phyloP scores from a whole-genome alignment of 2,888 invertebrate species.

The Ormyrus labotus region DNA sequence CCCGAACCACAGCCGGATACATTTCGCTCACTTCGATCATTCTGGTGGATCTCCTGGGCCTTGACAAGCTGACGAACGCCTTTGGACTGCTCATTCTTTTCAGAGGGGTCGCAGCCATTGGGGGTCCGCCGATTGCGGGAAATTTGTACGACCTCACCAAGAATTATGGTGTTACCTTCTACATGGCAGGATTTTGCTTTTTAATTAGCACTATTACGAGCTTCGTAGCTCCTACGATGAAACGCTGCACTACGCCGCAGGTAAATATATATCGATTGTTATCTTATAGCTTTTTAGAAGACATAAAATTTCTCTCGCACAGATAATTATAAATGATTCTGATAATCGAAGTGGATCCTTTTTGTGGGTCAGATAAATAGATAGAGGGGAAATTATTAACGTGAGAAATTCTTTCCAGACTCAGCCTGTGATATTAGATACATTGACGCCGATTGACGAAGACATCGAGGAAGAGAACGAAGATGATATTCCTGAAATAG shows the following conservation, averaged over 20 bases:
- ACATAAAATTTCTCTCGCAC: no score
- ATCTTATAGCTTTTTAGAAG: no score
- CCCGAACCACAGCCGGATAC: constrained; percentile 86
- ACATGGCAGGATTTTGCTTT: constrained; percentile 93
- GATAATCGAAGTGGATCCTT: no score
- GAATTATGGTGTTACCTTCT: constrained; percentile 92
- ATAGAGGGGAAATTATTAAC: no score
- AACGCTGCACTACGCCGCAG: constrained; percentile 76
- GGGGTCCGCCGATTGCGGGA: constrained; percentile 90
- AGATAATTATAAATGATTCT: no score
- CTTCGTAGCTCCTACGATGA: constrained; percentile 87
- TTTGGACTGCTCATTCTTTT: constrained; percentile 97
- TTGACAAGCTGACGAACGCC: constrained; percentile 97
- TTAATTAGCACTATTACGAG: constrained; percentile 90
- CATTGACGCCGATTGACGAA: constrained; percentile 89
- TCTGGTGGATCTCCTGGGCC: constrained; percentile 94
- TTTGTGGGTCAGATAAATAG: no score
- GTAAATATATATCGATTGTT: constrained; percentile 55
- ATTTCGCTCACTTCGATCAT: constrained; percentile 98
- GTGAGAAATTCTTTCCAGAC: constrained; percentile 74
- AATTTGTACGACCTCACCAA: constrained; percentile 91
- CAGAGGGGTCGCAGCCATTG: constrained; percentile 94
- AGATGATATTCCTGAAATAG: constrained; percentile 87
- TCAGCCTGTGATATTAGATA: constrained; percentile 82
- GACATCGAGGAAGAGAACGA: constrained; percentile 82